Base-by-base conservation (phyloP, 2,888 invertebrate species). In the Criorhina ranunculi region DNA sequence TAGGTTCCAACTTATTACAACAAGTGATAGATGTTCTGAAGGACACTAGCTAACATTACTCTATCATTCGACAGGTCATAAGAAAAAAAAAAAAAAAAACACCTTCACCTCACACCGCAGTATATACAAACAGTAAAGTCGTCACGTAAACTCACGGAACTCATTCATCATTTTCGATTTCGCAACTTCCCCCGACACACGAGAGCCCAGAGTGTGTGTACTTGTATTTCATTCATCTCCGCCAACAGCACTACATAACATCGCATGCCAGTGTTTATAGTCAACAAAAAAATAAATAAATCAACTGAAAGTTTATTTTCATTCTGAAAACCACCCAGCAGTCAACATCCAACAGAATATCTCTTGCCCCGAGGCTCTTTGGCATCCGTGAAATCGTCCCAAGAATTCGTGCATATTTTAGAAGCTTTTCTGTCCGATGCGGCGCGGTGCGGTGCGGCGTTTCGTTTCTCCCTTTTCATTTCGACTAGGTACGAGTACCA, bases 111-210 rank as follows among this genome's bases (percentile, higher is more conserved):
- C 42, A 35, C 17, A n/a, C 42, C 7, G 24, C 59, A 59, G n/a
- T n/a, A n/a, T n/a, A n/a, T n/a, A n/a, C n/a, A n/a, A n/a, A n/a
- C 44, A 49, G 72, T 72, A 62, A 72, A 60, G 46, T 49, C 70
- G 37, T 24, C 59, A 72, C 60, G 51, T 72, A 75, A 64, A 55
- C 24, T 37, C 51, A 44, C 64, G 64, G 75, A 76, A 66, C 66
- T 76, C 40, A 67, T 76, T 67, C 76, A 76, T 67, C 76, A 67
- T 76, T 76, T 59, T 67, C 57, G 40, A 59, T 67, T 76, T 76
- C 42, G 59, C 49, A 59, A 76, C 33, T 40, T 40, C 33, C 37
- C 57, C 3, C 75, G n/a, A n/a, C n/a, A n/a, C n/a, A n/a, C 24
- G 24, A 24, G 24, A 66, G 49, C 42, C 60, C 37, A 8, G 24